Evolutionary conservation across 2,888 invertebrate genomes (phyloP).

Genomic region (Drosophila conformis): DNA sequence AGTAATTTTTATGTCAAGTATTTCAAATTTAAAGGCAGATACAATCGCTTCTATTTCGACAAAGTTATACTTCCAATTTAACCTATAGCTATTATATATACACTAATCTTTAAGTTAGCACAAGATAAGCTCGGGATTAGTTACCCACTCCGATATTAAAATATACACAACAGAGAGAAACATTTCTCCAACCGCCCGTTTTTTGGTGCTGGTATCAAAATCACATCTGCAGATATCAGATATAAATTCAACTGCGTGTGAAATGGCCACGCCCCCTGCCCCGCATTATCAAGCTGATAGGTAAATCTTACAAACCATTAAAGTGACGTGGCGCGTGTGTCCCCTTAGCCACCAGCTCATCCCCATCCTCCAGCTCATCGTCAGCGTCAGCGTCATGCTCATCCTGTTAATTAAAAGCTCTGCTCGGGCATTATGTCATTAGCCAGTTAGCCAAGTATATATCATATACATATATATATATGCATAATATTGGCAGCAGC

Average conservation of each 20-base stretch:
- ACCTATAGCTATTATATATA: neutral
- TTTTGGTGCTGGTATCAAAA: neutral
- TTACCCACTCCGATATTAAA: neutral
- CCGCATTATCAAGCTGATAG: slow-evolving; percentile 27
- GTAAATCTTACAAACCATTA: slow-evolving; percentile 75
- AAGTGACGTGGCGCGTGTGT: slow-evolving; percentile 57
- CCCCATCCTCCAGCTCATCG: neutral
- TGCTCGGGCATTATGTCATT: slow-evolving; percentile 65
- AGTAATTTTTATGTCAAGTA: neutral
- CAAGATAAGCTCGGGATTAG: neutral
- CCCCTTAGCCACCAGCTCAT: slow-evolving; percentile 11
- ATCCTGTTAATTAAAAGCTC: slow-evolving; percentile 73
- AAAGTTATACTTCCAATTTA: too few species aligned
- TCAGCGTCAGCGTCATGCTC: slow-evolving; percentile 10
- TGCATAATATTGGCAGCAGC: slow-evolving; percentile 36
- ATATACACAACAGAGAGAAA: neutral
- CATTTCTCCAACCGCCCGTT: neutral
- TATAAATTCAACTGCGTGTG: slow-evolving; percentile 36
- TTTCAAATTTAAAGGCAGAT: neutral
- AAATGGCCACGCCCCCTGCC: slow-evolving; percentile 47
- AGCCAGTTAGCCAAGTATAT: slow-evolving; percentile 32
- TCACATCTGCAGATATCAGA: neutral
- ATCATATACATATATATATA: slow-evolving; percentile 1
- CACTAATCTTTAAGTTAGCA: neutral
- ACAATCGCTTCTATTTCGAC: neutral